Evolutionary conservation across 2,888 invertebrate genomes (phyloP), one percentile per base, ranked within the genome.

Genomic region (Caenorhabditis drosophilae): DNA sequence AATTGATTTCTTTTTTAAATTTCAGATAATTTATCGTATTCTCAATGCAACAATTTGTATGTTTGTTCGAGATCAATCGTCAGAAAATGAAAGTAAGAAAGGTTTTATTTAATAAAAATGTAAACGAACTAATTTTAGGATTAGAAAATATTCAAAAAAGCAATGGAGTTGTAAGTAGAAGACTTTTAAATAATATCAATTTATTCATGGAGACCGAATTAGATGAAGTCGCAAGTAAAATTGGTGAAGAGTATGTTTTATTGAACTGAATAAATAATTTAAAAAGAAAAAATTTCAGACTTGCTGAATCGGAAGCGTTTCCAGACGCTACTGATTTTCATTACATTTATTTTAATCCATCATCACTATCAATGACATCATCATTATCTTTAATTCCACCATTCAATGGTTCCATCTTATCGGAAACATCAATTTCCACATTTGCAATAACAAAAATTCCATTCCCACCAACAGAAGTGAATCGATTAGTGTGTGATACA

Each of bases 11-110:
- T 41, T 41, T 22, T 1, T 12, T 25, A 26, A 16, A 1, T 64
- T 75, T 48, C 86, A 94, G 81, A 87, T 94, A 18, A 90, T 92
- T 23, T 95, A 95, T 84, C 89, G 92, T 71, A 90, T 91, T 6
- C 85, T 92, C 44, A 92, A 91, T 86, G 91, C 92, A 4, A 91
- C 92, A 25, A 86, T 94, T 34, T 92, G 92, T 83, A 88, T 94
- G 55, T 90, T 93, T 80, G 87, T 92, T 59, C 64, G 69, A 26
- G 46, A 57, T 16, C 4, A 20, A 6, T 44, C 12, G 15, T 12
- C 27, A 11, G 4, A 56, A 31, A n/a, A 42, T 16, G 53, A 54
- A 15, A 51, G 45, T 23, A 7, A 9, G n/a, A 12, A 7, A 4
- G 11, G n/a, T n/a, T 36, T n/a, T 9, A 31, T 9, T 31, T 31